Base-by-base conservation (phyloP, 2,113 vertebrate species). In the Sander lucioperca region DNA sequence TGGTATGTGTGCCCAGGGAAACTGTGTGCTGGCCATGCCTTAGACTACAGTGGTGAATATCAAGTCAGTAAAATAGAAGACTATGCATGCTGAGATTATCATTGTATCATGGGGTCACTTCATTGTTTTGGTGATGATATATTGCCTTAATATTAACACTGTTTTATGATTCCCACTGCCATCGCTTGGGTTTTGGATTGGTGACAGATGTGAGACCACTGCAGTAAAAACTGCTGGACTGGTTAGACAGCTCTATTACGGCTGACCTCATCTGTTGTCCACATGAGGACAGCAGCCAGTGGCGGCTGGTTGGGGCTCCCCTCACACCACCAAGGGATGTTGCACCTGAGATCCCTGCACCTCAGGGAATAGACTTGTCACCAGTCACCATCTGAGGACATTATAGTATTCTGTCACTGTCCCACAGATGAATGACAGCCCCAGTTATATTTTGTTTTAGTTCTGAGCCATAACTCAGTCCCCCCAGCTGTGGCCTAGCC, bases 401-500 rank as follows among this genome's bases (percentile, higher is more conserved):
- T 70, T 23, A 82, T 11, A 65, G 64, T 74, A 19, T 77, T 71
- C 76, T 80, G 59, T 76, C 83, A 51, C 9, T 50, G 19, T 14
- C 45, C 63, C n/a, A 18, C 54, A 33, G 83, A 86, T 90, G 68
- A 89, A 75, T 81, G 76, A 83, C 83, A 78, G 79, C 50, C 50
- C 74, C 82, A 27, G 68, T 86, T 89, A 68, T 73, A 78, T 78
- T 84, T 69, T 85, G 88, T 89, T 82, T 89, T 67, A 53, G 43
- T 85, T 81, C 78, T 65, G 75, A 80, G 73, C 72, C 82, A 62
- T 75, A 56, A 58, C 76, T 27, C 70, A 39, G 65, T 78, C 89
- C 86, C 75, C 69, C 74, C 94, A 95, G 94, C 92, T 94, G 94
- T 76, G 87, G 69, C 86, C 80, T 67, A 80, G 75, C 64, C 80